Evolutionary conservation across 2,888 invertebrate species (phyloP).

Genomic region (Ectobius pallidus): DNA sequence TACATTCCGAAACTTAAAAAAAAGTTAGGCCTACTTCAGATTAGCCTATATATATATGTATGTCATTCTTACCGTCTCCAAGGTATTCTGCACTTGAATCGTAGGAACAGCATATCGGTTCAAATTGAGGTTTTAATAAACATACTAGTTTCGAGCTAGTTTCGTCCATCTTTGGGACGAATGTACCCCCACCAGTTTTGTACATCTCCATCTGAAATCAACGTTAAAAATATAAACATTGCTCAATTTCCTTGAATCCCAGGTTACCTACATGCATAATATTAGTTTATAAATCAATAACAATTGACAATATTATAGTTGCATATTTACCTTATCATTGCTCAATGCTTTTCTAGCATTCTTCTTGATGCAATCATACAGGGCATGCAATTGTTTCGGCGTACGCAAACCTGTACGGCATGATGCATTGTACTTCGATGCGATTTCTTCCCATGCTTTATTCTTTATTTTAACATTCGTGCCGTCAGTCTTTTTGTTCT

Average conservation of each 20-base stretch:
- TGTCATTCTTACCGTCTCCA: conserved; percentile 14
- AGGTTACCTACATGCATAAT: neutral
- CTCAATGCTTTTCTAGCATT: neutral
- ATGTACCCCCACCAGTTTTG: neutral
- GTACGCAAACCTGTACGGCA: neutral
- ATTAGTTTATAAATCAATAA: neutral
- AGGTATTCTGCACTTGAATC: neutral
- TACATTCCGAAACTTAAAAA: too few species aligned
- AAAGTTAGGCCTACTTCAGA: too few species aligned
- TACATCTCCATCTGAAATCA: neutral
- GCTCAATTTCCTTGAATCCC: neutral
- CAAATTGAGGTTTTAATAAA: conserved; percentile 6
- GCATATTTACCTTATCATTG: neutral
- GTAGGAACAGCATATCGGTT: neutral
- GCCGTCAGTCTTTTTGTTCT: neutral
- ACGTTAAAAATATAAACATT: neutral
- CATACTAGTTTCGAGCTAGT: neutral
- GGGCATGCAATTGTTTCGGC: neutral
- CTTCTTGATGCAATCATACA: neutral
- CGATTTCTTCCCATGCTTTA: conserved; percentile 1
- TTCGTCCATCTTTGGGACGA: neutral
- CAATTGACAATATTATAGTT: neutral
- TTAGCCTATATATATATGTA: too few species aligned
- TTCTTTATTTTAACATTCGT: too few species aligned
- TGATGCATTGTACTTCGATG: neutral